Evolutionary conservation across 2,113 vertebrate species (phyloP), one percentile per base, ranked within the genome.

Genomic region (Turdus rufiventris): DNA sequence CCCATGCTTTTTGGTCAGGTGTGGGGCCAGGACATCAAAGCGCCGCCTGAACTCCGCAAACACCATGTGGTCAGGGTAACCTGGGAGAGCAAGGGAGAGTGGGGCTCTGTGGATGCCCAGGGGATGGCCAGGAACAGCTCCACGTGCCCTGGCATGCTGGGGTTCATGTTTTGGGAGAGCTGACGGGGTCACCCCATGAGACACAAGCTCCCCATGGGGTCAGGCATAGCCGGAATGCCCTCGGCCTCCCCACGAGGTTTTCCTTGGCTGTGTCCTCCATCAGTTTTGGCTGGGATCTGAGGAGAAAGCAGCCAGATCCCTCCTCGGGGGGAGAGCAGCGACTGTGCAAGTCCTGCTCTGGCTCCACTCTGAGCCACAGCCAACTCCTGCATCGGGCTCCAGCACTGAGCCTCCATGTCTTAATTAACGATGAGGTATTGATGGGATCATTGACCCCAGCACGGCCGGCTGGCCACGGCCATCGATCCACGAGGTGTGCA

Each of bases 61-160:
- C 50, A 99, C 99, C 99, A 99, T 98, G 97, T 99, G 99, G 97
- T 99, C 99, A 0, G 99, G 99, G 82, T 99, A 99, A 57, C 99
- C 99, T 99, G 94, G 66, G n/a, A 72, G 36, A 77, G 17, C 45
- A 29, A 67, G 19, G 12, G 16, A 77, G 3, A 75, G 36, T 0
- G 8, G 65, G 24, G 66, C n/a, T 42, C 24, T 2, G 8, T 45
- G 43, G 57, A 66, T 0, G 2, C 14, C 62, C 3, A 0, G 40
- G 62, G 43, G 40, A 61, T 14, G 42, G 60, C 21, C 2, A 0
- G 25, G 24, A 12, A 63, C 57, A 87, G 33, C 43, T 31, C 36
- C 1, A 2, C 0, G 0, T 57, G 75, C 34, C 47, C 72, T 66
- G 45, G 50, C 25, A 26, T 3, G 18, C 68, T n/a, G 31, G 3